phyloP scores from a whole-genome alignment of 2,113 vertebrate species.

The Rissa tridactyla region DNA sequence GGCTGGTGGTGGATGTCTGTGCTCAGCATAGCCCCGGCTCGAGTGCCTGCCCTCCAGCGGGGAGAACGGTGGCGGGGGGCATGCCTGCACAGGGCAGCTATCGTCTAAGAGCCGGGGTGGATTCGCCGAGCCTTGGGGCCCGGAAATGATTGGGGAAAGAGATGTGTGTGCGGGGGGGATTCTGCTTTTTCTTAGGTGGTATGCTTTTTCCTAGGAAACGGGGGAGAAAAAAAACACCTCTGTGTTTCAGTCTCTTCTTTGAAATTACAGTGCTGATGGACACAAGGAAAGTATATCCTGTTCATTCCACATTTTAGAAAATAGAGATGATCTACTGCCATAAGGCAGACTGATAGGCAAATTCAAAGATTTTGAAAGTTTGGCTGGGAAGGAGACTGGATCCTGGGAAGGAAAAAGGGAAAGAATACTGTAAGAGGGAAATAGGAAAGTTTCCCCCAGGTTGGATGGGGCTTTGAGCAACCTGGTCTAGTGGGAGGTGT shows the following conservation, averaged over 20 bases:
- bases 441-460: neutral
- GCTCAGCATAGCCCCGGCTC: fast-evolving
- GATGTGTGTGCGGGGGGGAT: too few species aligned
- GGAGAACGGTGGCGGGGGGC: neutral
- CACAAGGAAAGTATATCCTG: neutral
- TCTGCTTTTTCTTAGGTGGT: neutral
- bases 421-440: neutral
- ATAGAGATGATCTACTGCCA: neutral
- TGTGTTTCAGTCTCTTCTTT: neutral
- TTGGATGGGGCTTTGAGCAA: neutral
- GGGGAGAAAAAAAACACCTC: fast-evolving
- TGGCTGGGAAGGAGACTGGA: neutral
- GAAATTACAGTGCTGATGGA: neutral
- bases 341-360: fast-evolving
- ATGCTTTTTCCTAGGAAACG: neutral
- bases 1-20: neutral
- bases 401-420: neutral
- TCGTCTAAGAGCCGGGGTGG: fast-evolving
- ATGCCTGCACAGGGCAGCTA: fast-evolving
- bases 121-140: neutral
- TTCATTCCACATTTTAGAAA: neutral
- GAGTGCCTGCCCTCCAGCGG: neutral
- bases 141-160: fast-evolving
- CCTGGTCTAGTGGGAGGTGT: neutral
- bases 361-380: neutral